Base-by-base conservation (phyloP, 2,888 invertebrate species). In the Pammene aurita region DNA sequence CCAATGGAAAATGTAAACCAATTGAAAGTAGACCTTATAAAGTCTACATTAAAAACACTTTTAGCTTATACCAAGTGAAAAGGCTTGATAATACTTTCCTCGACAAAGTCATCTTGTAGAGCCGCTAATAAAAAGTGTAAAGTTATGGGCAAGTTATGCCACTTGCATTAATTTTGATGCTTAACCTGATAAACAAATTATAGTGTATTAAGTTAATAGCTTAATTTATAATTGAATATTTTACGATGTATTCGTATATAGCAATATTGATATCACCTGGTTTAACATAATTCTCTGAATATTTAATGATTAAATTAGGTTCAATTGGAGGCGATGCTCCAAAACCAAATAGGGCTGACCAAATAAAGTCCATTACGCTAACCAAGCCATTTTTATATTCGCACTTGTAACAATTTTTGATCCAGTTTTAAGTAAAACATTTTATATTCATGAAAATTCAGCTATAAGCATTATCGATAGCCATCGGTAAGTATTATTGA, bases 101-200 rank as follows among this genome's bases (percentile, higher is more conserved):
- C 87, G 88, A 90, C 87, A 85, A 90, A 90, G 90, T 88, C 87
- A 87, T 85, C 87, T 88, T 89, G 87, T 88, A 87, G 89, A 88
- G 86, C 89, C 84, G 90, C 90, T 85, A 90, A 91, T 92, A 92
- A 92, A 92, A 91, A 89, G 88, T 89, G 88, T 90, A 83, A 91
- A 92, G 88, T 92, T 92, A 92, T 92, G 92, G 86, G 82, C 88
- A 87, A 87, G 91, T 90, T 90, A 90, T 89, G 89, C 91, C 89
- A 88, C 90, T 90, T 90, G 92, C 92, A 92, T 92, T 92, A 90
- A 92, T 91, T 92, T 87, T 83, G 92, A 92, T 92, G 92, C 91
- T 92, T 87, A 92, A 89, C 89, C 90, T 86, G 92, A 92, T 92
- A 92, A 92, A 92, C 92, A 92, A 92, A 92, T 92, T 92, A 92